Conservation (phyloP, 2,888 invertebrate genomes). For the Eretmocerus hayati region DNA sequence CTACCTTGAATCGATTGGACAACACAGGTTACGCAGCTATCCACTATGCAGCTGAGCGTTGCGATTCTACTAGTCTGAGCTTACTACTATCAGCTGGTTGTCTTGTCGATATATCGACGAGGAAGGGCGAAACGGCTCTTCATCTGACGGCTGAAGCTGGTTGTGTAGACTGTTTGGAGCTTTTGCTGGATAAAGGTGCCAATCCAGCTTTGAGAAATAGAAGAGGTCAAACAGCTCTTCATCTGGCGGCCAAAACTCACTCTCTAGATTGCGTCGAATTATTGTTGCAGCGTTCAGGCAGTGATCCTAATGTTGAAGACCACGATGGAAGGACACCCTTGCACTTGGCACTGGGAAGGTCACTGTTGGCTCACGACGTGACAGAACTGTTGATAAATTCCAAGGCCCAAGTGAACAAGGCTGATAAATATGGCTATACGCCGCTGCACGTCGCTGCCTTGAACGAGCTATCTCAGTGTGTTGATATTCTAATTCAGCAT, state of each 20-base stretch:
- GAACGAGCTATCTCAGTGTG: constrained; percentile 78
- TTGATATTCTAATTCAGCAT: constrained; percentile 74
- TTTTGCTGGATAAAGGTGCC: constrained; percentile 67
- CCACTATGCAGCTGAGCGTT: constrained; percentile 74
- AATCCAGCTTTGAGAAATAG: constrained; percentile 68
- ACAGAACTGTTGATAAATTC: constrained; percentile 71
- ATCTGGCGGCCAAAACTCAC: constrained; percentile 74
- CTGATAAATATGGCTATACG: constrained; percentile 80
- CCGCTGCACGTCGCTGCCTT: constrained; percentile 79
- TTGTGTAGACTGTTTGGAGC: constrained; percentile 71
- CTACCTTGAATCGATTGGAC: constrained; percentile 69
- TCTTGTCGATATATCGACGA: constrained; percentile 63
- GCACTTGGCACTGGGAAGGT: constrained; percentile 80
- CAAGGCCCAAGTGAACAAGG: constrained; percentile 76
- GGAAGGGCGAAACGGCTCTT: constrained; percentile 69
- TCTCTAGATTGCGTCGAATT: constrained; percentile 76
- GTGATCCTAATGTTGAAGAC: constrained; percentile 74
- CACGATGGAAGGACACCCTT: constrained; percentile 74
- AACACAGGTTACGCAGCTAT: constrained; percentile 72
- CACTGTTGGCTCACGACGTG: constrained; percentile 72
- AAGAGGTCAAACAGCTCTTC: constrained; percentile 77
- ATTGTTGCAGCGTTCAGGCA: constrained; percentile 64
- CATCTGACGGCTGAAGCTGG: constrained; percentile 87
- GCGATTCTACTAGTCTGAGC: constrained; percentile 66
- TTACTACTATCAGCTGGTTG: constrained; percentile 68